Evolutionary conservation across 2,888 invertebrate genomes (phyloP).

Genomic region (Morpho achilles): DNA sequence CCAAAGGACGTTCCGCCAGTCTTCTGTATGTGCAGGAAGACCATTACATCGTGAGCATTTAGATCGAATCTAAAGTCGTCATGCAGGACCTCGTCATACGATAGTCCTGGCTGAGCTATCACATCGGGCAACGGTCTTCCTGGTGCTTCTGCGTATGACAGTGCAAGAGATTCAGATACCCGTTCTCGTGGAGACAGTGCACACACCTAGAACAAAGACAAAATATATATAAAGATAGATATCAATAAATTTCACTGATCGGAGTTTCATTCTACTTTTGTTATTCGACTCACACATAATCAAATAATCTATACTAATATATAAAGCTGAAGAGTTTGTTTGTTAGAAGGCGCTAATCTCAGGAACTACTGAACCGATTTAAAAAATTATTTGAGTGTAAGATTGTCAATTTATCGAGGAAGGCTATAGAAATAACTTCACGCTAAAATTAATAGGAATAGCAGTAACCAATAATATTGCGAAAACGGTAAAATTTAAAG

Average conservation of each 20-base stretch:
- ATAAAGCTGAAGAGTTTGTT: too few species aligned
- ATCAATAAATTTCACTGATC: not conserved
- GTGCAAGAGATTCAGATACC: conserved; percentile 75
- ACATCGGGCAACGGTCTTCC: conserved; percentile 74
- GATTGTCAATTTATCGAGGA: too few species aligned
- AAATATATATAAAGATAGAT: not conserved
- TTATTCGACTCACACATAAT: too few species aligned
- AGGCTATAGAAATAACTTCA: too few species aligned
- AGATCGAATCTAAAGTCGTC: conserved; percentile 94
- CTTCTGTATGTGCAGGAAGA: conserved; percentile 98
- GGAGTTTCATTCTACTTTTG: too few species aligned
- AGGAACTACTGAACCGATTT: too few species aligned
- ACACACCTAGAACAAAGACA: conserved; percentile 79
- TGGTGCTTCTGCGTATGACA: conserved; percentile 71
- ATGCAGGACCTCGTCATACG: conserved; percentile 92
- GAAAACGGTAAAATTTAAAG: too few species aligned
- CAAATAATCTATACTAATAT: too few species aligned
- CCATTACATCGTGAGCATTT: conserved; percentile 97
- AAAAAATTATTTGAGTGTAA: too few species aligned
- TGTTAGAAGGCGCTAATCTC: too few species aligned
- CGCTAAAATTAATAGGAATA: too few species aligned
- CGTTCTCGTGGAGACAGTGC: conserved; percentile 84
- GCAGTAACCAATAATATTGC: too few species aligned
- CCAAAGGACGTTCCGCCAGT: conserved; percentile 99
- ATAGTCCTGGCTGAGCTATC: conserved; percentile 83